Evolutionary conservation across 2,797 vertebrate genomes (phyloP), one percentile per base, ranked within the genome.

Genomic region (Darevskia mixta): DNA sequence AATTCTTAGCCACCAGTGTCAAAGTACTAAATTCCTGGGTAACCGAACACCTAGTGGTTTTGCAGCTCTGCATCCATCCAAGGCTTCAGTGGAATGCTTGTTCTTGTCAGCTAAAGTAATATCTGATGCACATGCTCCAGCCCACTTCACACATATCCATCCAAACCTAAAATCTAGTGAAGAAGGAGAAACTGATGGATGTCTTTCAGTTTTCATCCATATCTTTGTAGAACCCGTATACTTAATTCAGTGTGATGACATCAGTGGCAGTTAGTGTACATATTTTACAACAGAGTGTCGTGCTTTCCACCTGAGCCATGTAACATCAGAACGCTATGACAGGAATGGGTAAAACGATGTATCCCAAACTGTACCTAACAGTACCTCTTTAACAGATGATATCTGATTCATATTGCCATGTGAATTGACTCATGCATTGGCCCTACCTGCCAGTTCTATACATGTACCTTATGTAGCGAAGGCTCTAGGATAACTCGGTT

Each of bases 51-150:
- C 66, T 43, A 45, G 11, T 5, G 58, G 11, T 64, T 67, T 67
- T 69, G 35, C 13, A n/a, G 15, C 38, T 9, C 41, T 89, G 84
- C 73, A 43, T 87, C 32, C 69, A 73, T 4, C 9, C 86, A 87
- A 92, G 91, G 90, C 85, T 89, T 0, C 91, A 79, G 86, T 41
- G 2, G 79, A 85, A 90, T 32, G 87, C 25, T 55, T 61, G 75
- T 83, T 92, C 91, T 76, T 92, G 93, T 67, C 94, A 94, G 90
- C 89, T 80, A 43, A 66, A 86, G 3, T 18, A 89, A 88, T 81
- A 83, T 83, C 89, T 78, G 87, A 72, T 82, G 5, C 8, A 0
- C 35, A 10, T 90, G 45, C 86, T 85, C 80, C 89, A 86, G 29
- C 87, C 69, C 3, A 0, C 82, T n/a, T 82, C 5, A 83, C 85